Evolutionary conservation across 2,113 vertebrate species (phyloP), one percentile per base, ranked within the genome.

Genomic region (Mus pahari): DNA sequence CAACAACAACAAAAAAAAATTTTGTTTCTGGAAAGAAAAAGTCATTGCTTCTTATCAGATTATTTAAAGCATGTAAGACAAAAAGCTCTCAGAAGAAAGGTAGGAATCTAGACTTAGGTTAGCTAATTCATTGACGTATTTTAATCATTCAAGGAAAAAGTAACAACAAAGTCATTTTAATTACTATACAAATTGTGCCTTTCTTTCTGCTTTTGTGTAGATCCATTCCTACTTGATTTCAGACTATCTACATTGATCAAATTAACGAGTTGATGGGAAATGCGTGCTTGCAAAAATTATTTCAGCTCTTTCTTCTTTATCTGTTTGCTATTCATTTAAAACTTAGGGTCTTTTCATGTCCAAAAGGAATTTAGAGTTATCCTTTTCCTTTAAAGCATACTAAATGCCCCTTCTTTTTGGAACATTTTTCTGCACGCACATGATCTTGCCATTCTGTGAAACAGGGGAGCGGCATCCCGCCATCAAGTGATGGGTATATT

Each of bases 231-330:
- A 50, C 86, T 94, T 97, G 79, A 91, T 94, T 84, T 91, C 60
- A 11, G 42, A 73, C 71, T 96, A 96, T 94, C 97, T 96, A 97
- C 97, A 86, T 89, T 36, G 45, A 90, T 92, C 73, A 95, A 91
- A 92, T 95, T 95, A 45, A 95, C 78, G 91, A 91, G 78, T 86
- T 94, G 62, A 68, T 95, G 62, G 79, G 84, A 92, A 97, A 93
- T 91, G 39, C 70, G 58, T 95, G 33, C 68, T 68, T 91, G 50
- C 7, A 71, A 74, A 97, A 95, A 74, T 89, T 86, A 91, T 94
- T 94, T 95, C 16, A 87, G 86, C 86, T 55, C 66, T 96, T 96
- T 45, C 33, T 83, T 87, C 39, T 78, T 62, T 62, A 42, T 95
- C 62, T 96, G 48, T 92, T 74, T 71, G 13, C 90, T 95, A 82